Evolutionary conservation across 2,113 vertebrate genomes (phyloP).

Genomic region (Coturnix japonica): DNA sequence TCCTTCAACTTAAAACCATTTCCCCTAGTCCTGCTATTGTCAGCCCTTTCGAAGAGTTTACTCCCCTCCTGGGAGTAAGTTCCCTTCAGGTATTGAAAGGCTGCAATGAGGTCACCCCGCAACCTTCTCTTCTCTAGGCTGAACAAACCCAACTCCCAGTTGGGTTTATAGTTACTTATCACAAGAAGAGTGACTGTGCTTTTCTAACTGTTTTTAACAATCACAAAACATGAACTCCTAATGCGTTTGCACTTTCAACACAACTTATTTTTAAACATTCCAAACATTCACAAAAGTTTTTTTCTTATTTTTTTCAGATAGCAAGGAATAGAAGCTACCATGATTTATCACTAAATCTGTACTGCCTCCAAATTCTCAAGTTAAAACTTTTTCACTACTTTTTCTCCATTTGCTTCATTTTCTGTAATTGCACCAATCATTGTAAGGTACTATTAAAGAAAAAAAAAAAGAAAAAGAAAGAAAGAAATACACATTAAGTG

Average conservation of each 20-base stretch:
- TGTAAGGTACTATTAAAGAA: not conserved
- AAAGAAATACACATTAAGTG: not conserved
- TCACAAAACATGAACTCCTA: not conserved
- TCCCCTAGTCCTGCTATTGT: too few species aligned
- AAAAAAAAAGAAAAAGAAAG: too few species aligned
- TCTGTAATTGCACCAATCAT: not conserved
- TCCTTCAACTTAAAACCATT: too few species aligned
- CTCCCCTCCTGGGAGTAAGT: too few species aligned
- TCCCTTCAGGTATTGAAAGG: too few species aligned
- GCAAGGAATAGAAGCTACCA: not conserved
- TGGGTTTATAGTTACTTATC: not conserved
- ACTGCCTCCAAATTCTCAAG: not conserved
- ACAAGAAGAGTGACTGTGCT: not conserved
- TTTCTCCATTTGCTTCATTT: not conserved
- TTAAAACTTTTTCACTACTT: not conserved
- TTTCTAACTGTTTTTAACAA: not conserved
- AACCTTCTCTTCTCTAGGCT: too few species aligned
- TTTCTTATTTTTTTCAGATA: not conserved
- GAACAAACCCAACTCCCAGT: too few species aligned
- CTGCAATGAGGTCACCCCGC: too few species aligned
- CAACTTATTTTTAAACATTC: not conserved
- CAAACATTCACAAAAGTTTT: not conserved
- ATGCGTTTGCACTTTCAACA: not conserved
- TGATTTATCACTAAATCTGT: not conserved
- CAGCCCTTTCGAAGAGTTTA: too few species aligned